Percentiles rank a stretch among this genome's conserved stretches.
Conservation (phyloP, 2,113 vertebrate genomes). For the Tenrec ecaudatus region DNA sequence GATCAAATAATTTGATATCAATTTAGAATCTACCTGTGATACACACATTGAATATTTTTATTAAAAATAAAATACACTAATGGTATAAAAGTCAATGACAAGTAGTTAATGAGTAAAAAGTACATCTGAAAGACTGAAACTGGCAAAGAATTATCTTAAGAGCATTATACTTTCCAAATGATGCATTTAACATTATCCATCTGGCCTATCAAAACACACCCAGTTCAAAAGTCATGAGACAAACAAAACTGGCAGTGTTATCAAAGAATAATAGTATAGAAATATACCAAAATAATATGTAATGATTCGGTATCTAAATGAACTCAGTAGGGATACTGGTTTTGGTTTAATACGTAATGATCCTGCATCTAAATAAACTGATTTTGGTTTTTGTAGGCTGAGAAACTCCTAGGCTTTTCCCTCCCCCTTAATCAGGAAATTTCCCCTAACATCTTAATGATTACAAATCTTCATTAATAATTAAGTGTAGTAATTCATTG, state of each 20-base stretch:
- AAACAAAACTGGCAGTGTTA: slow-evolving; percentile 46
- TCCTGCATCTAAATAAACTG: no score
- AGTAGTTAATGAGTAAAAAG: slow-evolving; percentile 53
- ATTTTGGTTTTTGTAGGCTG: no score
- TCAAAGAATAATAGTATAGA: slow-evolving; percentile 7
- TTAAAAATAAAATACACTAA: slow-evolving; percentile 30
- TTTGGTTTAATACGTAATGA: no score
- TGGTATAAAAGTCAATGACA: slow-evolving; percentile 29
- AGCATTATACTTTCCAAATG: slow-evolving; percentile 26
- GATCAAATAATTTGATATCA: background rate
- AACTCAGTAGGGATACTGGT: background rate
- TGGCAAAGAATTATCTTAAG: slow-evolving; percentile 26
- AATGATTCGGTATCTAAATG: background rate
- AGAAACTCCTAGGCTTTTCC: background rate
- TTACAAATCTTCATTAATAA: slow-evolving; percentile 34
- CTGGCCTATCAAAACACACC: slow-evolving; percentile 36
- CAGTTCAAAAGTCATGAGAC: slow-evolving; percentile 55
- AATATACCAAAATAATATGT: background rate
- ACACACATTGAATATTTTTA: slow-evolving; percentile 45
- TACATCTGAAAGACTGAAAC: slow-evolving; percentile 28
- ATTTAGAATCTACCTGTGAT: slow-evolving; percentile 56
- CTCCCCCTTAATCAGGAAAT: background rate
- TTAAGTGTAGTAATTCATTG: slow-evolving; percentile 33
- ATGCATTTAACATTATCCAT: slow-evolving; percentile 2
- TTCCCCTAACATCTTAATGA: slow-evolving; percentile 54